A percentile compares a stretch with the other conserved stretches of the same genome.
Conservation (phyloP, 2,797 vertebrate genomes). For the Dromococcyx pavoninus region DNA sequence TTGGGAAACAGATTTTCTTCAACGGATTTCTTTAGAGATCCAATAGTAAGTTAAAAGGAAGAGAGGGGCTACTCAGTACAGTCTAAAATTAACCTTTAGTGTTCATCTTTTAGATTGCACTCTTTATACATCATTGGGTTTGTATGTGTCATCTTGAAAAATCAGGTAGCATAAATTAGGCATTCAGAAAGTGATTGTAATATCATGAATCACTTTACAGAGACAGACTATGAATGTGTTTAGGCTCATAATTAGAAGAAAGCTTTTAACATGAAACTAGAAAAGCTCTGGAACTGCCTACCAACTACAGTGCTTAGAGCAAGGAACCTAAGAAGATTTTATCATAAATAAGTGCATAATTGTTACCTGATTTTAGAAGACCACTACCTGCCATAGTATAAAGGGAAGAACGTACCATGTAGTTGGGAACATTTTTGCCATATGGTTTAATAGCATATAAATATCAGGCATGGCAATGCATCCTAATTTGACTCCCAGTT, state of each 20-base stretch:
- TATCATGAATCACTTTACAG: not conserved
- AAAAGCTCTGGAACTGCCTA: not conserved
- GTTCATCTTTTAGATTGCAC: not conserved
- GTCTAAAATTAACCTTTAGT: constrained; percentile 17
- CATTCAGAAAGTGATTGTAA: constrained; percentile 17
- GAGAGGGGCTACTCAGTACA: not conserved
- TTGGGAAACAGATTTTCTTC: not conserved
- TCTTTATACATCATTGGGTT: not conserved
- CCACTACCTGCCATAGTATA: accelerated
- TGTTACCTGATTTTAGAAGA: not conserved
- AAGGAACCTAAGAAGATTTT: not conserved
- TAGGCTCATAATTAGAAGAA: not conserved
- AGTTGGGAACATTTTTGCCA: not conserved
- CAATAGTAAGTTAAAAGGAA: not conserved
- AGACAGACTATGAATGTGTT: not conserved
- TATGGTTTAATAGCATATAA: not conserved
- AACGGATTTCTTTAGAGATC: not conserved
- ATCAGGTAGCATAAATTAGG: constrained; percentile 12
- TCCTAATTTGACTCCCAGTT: not conserved
- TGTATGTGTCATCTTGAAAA: constrained; percentile 43
- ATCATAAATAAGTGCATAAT: not conserved
- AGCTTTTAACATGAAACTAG: not conserved
- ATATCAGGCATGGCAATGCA: not conserved
- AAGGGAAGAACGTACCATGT: accelerated
- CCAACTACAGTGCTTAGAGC: not conserved